Conservation (phyloP, 2,797 vertebrate species). For the Ciconia nigra region DNA sequence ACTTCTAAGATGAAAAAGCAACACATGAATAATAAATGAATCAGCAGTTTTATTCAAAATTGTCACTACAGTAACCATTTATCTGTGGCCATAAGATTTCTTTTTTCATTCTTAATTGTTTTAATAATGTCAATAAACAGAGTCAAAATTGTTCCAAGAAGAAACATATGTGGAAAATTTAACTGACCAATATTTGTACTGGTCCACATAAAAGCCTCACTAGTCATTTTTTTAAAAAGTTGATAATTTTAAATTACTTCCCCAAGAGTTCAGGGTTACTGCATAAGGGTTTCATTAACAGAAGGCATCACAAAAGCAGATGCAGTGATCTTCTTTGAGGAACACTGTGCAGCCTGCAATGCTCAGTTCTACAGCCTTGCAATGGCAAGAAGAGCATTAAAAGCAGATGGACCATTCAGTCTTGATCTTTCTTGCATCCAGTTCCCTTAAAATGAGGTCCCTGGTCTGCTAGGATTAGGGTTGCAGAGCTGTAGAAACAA, state of each 20-base stretch:
- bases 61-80: neutral
- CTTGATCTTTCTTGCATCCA: neutral
- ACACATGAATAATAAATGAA: neutral
- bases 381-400: neutral
- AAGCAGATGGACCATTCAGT: accelerated
- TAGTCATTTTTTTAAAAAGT: neutral
- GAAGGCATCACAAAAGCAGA: neutral
- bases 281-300: neutral
- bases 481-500: neutral
- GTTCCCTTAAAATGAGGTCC: neutral
- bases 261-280: neutral
- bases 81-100: neutral
- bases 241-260: neutral
- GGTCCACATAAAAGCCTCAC: neutral
- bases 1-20: neutral
- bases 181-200: neutral
- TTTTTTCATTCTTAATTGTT: neutral
- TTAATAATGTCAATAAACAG: neutral
- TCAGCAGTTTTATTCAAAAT: neutral
- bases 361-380: neutral
- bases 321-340: neutral
- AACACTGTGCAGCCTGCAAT: neutral
- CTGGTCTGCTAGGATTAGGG: neutral
- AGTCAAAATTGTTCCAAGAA: neutral
- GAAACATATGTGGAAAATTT: neutral